phyloP scores from a whole-genome alignment of 2,113 vertebrate species.

The Leucoraja erinaceus region DNA sequence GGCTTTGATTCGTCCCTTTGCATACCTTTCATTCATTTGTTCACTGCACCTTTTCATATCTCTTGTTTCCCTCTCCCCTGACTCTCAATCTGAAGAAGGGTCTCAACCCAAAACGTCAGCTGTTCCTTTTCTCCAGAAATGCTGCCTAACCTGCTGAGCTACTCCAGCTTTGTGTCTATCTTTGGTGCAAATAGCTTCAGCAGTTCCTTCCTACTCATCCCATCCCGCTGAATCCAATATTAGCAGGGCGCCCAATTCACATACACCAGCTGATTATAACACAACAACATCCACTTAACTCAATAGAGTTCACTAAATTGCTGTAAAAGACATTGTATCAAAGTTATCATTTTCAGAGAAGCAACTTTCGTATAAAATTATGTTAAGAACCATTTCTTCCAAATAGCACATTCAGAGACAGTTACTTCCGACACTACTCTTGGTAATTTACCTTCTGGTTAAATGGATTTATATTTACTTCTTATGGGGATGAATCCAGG shows the following conservation, averaged over 20 bases:
- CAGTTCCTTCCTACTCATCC: neutral
- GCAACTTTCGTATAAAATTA: neutral
- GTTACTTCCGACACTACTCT: neutral
- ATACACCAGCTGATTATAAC: neutral
- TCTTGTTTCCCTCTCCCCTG: too few relatives aligned
- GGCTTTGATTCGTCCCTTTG: too few relatives aligned
- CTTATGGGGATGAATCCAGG: neutral
- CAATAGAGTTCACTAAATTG: neutral
- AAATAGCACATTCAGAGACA: neutral
- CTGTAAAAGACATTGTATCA: constrained; percentile 12
- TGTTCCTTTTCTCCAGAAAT: too few relatives aligned
- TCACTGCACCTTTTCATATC: too few relatives aligned
- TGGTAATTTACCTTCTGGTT: neutral
- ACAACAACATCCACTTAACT: neutral
- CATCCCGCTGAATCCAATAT: neutral
- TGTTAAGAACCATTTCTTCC: neutral
- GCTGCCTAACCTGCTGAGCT: too few relatives aligned
- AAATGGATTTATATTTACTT: too few relatives aligned
- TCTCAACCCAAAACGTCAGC: too few relatives aligned
- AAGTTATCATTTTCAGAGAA: neutral
- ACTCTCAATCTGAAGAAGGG: too few relatives aligned
- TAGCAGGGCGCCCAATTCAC: neutral
- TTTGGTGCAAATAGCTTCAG: too few relatives aligned
- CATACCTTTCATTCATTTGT: too few relatives aligned
- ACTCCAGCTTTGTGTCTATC: too few relatives aligned